Base-by-base conservation (phyloP, 2,797 vertebrate genomes). In the Trachops cirrhosus region DNA sequence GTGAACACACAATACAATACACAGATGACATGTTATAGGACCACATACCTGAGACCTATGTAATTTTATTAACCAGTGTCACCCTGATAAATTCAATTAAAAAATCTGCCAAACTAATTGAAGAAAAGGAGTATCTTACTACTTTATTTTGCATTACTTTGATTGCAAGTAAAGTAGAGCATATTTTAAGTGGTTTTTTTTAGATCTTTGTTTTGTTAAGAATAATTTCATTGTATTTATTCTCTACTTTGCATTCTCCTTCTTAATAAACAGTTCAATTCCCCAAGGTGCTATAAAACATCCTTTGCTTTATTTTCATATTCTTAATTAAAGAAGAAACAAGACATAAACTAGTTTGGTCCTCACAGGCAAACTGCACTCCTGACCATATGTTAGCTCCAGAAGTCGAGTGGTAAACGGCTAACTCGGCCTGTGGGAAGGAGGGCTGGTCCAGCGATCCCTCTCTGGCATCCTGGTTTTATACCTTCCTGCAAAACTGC, bases 321-420 rank as follows among this genome's bases (percentile, higher is more conserved):
- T 54, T 21, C 34, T 91, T 95, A 92, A 96, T 92, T 93, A 96
- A 95, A 75, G 64, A 79, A 93, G 91, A 62, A 93, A 87, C 59
- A 85, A 73, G 44, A 62, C n/a, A 44, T 75, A 46, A 92, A 52
- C 82, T 48, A 57, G 32, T 34, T 18, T 22, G 48, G 54, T 75
- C 62, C 77, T 94, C 85, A 39, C 24, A 29, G 39, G 37, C 34
- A 62, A 34, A 54, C 22, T 34, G 10, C 0, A 1, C 32, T n/a
- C n/a, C n/a, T 14, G 21, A 44, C 4, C 0, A 0, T 16, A 21
- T 46, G 6, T 74, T 15, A 34, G 29, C 11, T 57, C 71, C 1
- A 12, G 41, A 37, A 34, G 29, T 24, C 54, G 1, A 22, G 0
- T 6, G 16, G 29, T 16, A 8, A 79, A 5, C 19, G 3, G 48